A percentile compares a stretch with the other conserved stretches of the same genome.
phyloP scores from a whole-genome alignment of 2,797 vertebrate genomes.

The Oreonectes daqikongensis region DNA sequence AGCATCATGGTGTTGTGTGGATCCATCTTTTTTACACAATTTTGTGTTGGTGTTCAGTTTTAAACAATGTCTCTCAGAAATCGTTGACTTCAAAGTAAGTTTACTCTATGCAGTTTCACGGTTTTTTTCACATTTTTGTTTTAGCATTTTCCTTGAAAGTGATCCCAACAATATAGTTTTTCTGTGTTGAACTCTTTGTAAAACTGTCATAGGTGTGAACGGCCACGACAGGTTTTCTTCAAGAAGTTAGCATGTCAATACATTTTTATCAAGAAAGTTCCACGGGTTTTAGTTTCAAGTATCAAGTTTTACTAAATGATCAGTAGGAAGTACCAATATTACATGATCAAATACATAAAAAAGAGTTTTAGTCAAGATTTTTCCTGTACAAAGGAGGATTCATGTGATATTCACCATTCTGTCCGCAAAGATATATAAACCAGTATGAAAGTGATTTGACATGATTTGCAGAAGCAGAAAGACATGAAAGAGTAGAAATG shows the following conservation, averaged over 20 bases:
- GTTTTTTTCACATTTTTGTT: too few species aligned
- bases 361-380: constrained; percentile 23
- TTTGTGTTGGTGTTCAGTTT: too few species aligned
- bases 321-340: constrained; percentile 1
- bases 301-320: constrained; percentile 39
- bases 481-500: not conserved
- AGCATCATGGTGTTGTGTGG: too few species aligned
- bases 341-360: constrained; percentile 42
- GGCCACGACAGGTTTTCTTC: too few species aligned
- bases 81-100: too few species aligned
- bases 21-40: too few species aligned
- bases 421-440: not conserved
- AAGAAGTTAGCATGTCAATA: not conserved
- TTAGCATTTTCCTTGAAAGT: too few species aligned
- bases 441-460: not conserved
- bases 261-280: not conserved
- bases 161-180: too few species aligned
- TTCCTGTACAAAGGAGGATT: constrained; percentile 12
- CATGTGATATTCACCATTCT: not conserved
- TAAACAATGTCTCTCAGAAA: too few species aligned
- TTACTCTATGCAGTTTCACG: too few species aligned
- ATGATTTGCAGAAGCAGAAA: not conserved
- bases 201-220: too few species aligned
- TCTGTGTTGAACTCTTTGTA: too few species aligned
- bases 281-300: constrained; percentile 17